Base-by-base conservation (phyloP, 2,797 vertebrate species). In the Melanotaenia boesemani region DNA sequence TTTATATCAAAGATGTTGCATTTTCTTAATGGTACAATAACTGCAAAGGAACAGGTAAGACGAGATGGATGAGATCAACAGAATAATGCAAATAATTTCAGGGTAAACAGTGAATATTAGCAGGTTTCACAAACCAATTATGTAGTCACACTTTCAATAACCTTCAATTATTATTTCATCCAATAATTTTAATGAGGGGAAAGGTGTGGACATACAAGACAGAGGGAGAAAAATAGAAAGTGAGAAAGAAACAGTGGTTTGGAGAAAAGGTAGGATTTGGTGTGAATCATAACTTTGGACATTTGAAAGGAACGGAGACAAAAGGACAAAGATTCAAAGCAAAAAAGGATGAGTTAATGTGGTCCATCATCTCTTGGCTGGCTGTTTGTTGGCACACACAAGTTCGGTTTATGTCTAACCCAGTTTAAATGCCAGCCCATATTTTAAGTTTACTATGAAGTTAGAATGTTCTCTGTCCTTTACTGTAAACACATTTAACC, bases 361-460 rank as follows among this genome's bases (percentile, higher is more conserved):
- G 72, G 67, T 71, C 75, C 63, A 55, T 79, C 76, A 76, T 62
- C 4, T 59, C 46, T n/a, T 39, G 64, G 13, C 56, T 50, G 30
- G 20, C 16, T 91, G 85, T 91, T 92, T 92, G 87, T 91, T 88
- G 83, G 62, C 75, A 83, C 70, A 88, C 81, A 90, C 65, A 76
- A 65, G 46, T 67, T 77, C 10, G 65, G 78, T 90, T 91, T 86
- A 74, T 77, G 87, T 90, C 69, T 67, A 32, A 48, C 32, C 44
- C 24, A 2, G 22, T 78, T 68, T 54, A 91, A 93, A 92, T 90
- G 74, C 56, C 89, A 87, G 55, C 77, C 88, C 80, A 70, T 91
- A 92, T 90, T 89, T 91, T 68, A 80, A 60, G 58, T 68, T 58
- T 26, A 28, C 41, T 46, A 4, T 30, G 48, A 74, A 50, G 63